Evolutionary conservation across 2,113 vertebrate genomes (phyloP).

Genomic region (Pterocles gutturalis): DNA sequence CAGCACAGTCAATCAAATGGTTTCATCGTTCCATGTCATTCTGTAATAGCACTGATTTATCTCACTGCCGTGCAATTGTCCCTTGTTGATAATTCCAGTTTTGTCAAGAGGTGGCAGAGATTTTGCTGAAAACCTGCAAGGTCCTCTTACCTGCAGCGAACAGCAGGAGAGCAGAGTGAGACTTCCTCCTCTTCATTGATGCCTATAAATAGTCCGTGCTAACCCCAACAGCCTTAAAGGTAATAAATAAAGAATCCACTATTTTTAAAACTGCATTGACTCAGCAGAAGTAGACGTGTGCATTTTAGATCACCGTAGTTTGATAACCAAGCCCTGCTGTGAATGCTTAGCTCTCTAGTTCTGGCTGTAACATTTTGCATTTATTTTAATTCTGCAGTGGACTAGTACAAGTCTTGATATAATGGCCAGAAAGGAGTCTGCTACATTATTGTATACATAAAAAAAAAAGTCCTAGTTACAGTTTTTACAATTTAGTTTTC

Average conservation of each 20-base stretch:
- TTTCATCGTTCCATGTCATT: conserved; percentile 10
- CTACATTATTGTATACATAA: not conserved
- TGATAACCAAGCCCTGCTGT: not conserved
- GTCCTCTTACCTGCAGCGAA: not conserved
- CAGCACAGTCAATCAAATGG: conserved; percentile 18
- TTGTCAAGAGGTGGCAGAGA: conserved; percentile 24
- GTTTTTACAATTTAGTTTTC: not conserved
- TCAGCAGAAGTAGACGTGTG: not conserved
- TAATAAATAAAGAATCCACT: not conserved
- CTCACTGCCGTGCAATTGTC: not conserved
- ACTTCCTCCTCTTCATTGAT: not conserved
- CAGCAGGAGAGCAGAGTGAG: not conserved
- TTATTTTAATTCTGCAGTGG: not conserved
- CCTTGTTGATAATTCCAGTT: conserved; percentile 44
- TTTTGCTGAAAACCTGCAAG: conserved; percentile 20
- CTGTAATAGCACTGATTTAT: conserved; percentile 24
- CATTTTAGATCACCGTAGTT: not conserved
- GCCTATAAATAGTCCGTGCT: conserved; percentile 36
- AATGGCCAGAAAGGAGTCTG: not conserved
- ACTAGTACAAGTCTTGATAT: not conserved
- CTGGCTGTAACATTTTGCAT: not conserved
- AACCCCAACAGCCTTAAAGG: not conserved
- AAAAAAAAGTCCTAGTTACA: not conserved
- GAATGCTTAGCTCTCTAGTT: not conserved
- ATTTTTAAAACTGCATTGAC: not conserved